A percentile compares a stretch with the other conserved stretches of the same genome.
Evolutionary conservation across 2,888 invertebrate species (phyloP).

Genomic region (Petrolisthes cinctipes): DNA sequence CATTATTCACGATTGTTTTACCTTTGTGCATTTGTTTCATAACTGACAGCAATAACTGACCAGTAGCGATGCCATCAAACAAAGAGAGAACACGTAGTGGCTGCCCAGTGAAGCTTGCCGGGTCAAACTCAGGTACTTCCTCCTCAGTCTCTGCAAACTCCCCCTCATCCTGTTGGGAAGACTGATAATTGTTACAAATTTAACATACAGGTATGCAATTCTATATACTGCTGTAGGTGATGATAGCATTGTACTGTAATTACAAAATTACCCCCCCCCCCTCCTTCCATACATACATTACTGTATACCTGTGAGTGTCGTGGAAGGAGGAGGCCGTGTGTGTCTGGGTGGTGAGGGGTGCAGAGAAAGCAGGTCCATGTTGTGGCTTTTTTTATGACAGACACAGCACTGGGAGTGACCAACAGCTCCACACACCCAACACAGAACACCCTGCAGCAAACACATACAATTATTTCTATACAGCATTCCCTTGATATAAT

Average conservation of each 20-base stretch:
- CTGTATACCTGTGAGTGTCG: background rate
- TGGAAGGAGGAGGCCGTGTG: constrained; percentile 52
- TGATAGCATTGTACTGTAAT: too few species aligned
- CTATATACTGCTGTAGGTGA: too few species aligned
- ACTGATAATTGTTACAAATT: too few species aligned
- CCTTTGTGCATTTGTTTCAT: too few species aligned
- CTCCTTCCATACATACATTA: too few species aligned
- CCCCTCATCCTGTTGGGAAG: too few species aligned
- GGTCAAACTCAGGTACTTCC: background rate
- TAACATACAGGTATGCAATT: too few species aligned
- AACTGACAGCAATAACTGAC: background rate
- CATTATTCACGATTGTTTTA: too few species aligned
- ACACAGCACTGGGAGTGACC: constrained; percentile 36
- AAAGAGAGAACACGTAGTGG: constrained; percentile 47
- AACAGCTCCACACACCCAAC: constrained; percentile 51
- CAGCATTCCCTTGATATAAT: background rate
- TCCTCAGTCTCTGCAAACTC: too few species aligned
- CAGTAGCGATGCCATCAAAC: constrained; percentile 44
- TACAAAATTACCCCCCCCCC: too few species aligned
- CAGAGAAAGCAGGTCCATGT: constrained; percentile 57
- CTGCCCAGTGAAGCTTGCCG: background rate
- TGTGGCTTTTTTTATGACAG: constrained; percentile 22
- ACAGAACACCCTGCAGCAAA: constrained; percentile 49
- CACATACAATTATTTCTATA: background rate
- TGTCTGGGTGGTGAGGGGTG: constrained; percentile 17